Evolutionary conservation across 2,113 vertebrate genomes (phyloP), one percentile per base, ranked within the genome.

Genomic region (Ammodytes dubius): DNA sequence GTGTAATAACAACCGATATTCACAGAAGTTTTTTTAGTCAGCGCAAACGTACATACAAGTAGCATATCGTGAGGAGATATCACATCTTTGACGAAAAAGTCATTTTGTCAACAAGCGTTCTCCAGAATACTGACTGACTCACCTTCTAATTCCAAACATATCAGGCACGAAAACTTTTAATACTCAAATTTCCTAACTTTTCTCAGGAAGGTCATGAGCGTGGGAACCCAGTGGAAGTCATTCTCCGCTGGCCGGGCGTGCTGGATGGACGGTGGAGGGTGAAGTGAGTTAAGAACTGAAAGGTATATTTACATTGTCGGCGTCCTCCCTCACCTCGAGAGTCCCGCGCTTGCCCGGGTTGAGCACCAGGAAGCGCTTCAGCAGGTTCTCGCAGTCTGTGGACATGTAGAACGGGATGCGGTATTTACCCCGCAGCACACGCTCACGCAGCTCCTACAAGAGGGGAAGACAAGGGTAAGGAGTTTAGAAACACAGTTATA

Each of bases 341-440:
- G 98, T 99, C 90, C 98, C 98, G 88, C 98, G 95, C 94, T 99
- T 99, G 80, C 96, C 93, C 81, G 98, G 98, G 90, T 99, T 99
- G 92, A 99, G 96, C 94, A 99, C 98, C 94, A 99, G 94, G 93
- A 99, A 99, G 87, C 98, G 98, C 81, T 99, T 99, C 68, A 99
- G 98, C 72, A 99, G 98, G 94, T 99, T 99, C 96, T 99, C 98
- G 92, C 98, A 99, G 96, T 99, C 98, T 59, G 98, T 99, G 88
- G 98, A 99, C 98, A 99, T 99, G 95, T 99, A 99, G 95, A 99
- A 99, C 46, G 98, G 98, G 91, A 99, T 99, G 83, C 98, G 95
- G 91, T 99, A 99, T 94, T 99, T 99, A 53, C 98, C 98, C 74
- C 98, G 93, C 69, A 99, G 95, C n/a, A 99, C 98, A 59, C 98